Base-by-base conservation (phyloP, 2,797 vertebrate genomes). In the Limosa lapponica region DNA sequence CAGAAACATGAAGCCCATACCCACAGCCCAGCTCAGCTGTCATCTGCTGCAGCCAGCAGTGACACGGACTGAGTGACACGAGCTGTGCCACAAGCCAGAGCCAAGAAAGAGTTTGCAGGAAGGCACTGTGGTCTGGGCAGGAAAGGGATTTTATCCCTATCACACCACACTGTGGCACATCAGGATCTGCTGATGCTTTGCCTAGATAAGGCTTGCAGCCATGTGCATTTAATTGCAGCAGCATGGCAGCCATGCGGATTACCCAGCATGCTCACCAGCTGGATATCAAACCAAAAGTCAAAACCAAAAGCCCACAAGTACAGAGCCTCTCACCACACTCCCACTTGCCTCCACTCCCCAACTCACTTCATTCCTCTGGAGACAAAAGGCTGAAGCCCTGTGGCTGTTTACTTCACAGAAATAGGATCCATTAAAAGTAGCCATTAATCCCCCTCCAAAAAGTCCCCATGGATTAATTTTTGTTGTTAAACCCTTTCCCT, bases 351-450 rank as follows among this genome's bases (percentile, higher is more conserved):
- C 46, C 13, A 8, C 55, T 94, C 44, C 55, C 62, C 58, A 23
- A 4, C 66, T 43, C 8, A 0, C 0, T 64, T 87, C 39, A 3
- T 17, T 89, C 48, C 52, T 82, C 57, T 0, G 0, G 24, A 82
- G 30, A 64, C 41, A 77, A 87, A 89, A 51, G 10, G 52, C 36
- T 89, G 52, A 39, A 87, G 18, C 44, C n/a, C 46, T 34, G 46
- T 34, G 19, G 28, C 17, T 1, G 0, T 79, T 86, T 34, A 23
- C 27, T 55, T 81, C n/a, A 39, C 28, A 72, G 87, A 88, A 91
- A 69, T 11, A 91, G 62, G 66, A 91, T 36, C n/a, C n/a, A n/a
- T n/a, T 49, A 72, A 74, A 91, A 91, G 80, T 5, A 73, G 51
- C 48, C 41, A 58, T 52, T 72, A 48, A n/a, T 2, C 12, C 16